Base-by-base conservation (phyloP, 2,888 invertebrate species). In the Beris morrisii region DNA sequence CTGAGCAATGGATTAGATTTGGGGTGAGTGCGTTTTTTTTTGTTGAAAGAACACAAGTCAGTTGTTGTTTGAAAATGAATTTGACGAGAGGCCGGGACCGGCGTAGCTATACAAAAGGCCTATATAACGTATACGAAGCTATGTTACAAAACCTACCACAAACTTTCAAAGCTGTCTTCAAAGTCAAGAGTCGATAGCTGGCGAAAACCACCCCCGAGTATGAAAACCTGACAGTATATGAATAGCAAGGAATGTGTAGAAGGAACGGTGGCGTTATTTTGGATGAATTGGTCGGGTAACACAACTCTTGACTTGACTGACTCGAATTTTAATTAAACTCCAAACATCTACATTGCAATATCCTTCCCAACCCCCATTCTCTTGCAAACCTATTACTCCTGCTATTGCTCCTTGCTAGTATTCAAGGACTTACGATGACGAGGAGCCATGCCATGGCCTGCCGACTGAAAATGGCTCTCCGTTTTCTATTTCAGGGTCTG, bases 281-380 rank as follows among this genome's bases (percentile, higher is more conserved):
- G 44, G 43, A 56, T 43, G 43, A 13, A 56, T 43, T 43, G 56
- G 56, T 38, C 22, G 43, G 7, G 7, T 38, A 56, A 56, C 22
- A 56, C 56, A 43, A 56, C 56, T 56, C 54, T 54, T 30, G 28
- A 31, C 31, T 28, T 57, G 52, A 30, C 52, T 50, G 53, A 67
- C 64, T 67, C 57, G 54, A 57, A 67, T 64, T 67, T 66, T 67
- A 67, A 67, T 67, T 67, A 67, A 67, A 67, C 44, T 55, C 53
- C 31, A 50, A 50, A 22, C 44, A 12, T 32, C 65, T 32, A 46
- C 38, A 64, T n/a, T 56, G 56, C 22, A 15, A 38, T 56, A 43
- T 22, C 12, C 28, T 13, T 7, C 50, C 3, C 15, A 13, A 22
- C 22, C 22, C 5, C 13, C 28, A 4, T n/a, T 52, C 28, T 11